Base-by-base conservation (phyloP, 2,888 invertebrate species). In the Gymnosoma rotundatum region DNA sequence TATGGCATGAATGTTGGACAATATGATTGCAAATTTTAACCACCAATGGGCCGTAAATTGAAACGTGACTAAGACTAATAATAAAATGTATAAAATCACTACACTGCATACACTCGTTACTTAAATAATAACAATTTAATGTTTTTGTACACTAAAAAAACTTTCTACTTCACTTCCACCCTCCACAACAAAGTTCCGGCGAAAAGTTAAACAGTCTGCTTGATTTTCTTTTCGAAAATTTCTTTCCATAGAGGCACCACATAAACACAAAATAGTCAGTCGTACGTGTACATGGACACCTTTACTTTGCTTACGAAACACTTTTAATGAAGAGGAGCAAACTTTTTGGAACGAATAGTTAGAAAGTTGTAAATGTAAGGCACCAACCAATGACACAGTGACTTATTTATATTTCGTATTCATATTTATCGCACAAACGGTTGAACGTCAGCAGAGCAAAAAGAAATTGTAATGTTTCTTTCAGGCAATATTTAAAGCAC, bases 31-130 rank as follows among this genome's bases (percentile, higher is more conserved):
- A 91, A 91, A 90, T 91, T 90, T 90, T 90, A 90, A 91, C 91
- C 91, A 90, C 91, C 91, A 91, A 91, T 91, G 91, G 91, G 90
- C 90, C 91, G 91, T 91, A 91, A 91, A 91, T 91, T 90, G 91
- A 89, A 90, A 91, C 91, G 91, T 91, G 91, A 91, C 91, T 90
- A 88, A 88, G 88, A 87, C 89, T 87, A 89, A 89, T 89, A 90
- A 89, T 89, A 90, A 90, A 89, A 89, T 89, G 88, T 89, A 89
- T 89, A 89, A 89, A 90, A 90, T 89, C 90, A 88, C 88, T 60
- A 66, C 60, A 36, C 21, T 58, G 56, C 16, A 66, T 54, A 75
- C 64, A 63, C 36, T 58, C 50, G 42, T 70, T 76, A 76, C 70
- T 67, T 50, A 52, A 42, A 78, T 78, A 81, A 70, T 69, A 78